phyloP scores from a whole-genome alignment of 2,113 vertebrate species.

The Xiphophorus hellerii region DNA sequence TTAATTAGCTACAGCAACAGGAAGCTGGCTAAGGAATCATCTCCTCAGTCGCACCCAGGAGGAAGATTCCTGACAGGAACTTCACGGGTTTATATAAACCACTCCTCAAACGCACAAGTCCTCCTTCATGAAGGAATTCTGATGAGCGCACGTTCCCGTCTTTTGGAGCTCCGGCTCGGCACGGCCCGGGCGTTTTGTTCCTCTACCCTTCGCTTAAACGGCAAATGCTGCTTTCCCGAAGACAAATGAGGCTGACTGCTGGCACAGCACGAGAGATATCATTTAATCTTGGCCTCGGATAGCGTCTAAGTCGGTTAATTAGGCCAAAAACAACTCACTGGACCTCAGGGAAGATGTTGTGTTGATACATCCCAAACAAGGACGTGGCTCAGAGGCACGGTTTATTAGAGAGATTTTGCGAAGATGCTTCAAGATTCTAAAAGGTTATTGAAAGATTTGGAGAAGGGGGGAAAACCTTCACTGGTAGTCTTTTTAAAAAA shows the following conservation, averaged over 20 bases:
- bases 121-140: conserved; percentile 28
- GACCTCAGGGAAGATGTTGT: conserved; percentile 54
- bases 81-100: conserved; percentile 48
- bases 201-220: conserved; percentile 69
- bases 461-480: background rate
- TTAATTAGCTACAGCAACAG: conserved; percentile 68
- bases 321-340: conserved; percentile 51
- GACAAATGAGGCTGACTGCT: conserved; percentile 62
- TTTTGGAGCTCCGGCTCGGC: conserved; percentile 31
- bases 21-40: conserved; percentile 58
- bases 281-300: conserved; percentile 66
- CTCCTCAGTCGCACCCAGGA: conserved; percentile 60
- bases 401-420: conserved; percentile 49
- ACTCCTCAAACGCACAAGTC: conserved; percentile 18
- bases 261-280: conserved; percentile 70
- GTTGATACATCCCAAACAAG: conserved; percentile 56
- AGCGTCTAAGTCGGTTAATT: conserved; percentile 77
- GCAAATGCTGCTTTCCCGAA: conserved; percentile 53
- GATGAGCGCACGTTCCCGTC: background rate
- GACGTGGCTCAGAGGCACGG: conserved; percentile 45
- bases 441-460: conserved; percentile 10
- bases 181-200: conserved; percentile 50
- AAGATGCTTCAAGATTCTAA: conserved; percentile 42
- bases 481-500: background rate
- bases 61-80: conserved; percentile 41